A percentile compares a stretch with the other conserved stretches of the same genome.
Conservation (phyloP, 2,113 vertebrate species). For the Burhinus bistriatus region DNA sequence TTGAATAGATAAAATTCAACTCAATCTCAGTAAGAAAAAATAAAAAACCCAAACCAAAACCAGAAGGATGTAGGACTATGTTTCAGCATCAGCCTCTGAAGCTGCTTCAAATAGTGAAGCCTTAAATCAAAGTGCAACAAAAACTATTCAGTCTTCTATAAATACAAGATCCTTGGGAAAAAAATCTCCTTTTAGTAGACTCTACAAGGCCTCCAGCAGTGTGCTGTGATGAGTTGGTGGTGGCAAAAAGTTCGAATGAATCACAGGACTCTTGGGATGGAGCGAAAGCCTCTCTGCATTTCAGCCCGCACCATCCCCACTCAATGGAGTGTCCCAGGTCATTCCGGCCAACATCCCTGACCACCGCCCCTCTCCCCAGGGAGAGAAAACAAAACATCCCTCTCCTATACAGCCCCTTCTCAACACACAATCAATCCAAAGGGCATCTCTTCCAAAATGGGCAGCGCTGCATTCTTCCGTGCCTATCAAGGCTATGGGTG, state of each 20-base stretch:
- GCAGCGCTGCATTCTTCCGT: neutral
- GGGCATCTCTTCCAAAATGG: fast-evolving
- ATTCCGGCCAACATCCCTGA: neutral
- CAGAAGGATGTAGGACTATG: neutral
- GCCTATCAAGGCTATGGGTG: neutral
- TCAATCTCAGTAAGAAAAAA: neutral
- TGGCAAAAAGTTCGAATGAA: neutral
- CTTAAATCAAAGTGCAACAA: neutral
- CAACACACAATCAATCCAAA: neutral
- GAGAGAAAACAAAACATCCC: neutral
- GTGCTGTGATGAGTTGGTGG: neutral
- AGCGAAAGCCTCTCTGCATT: neutral
- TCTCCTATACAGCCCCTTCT: neutral
- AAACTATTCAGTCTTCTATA: neutral
- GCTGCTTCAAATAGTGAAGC: neutral
- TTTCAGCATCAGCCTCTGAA: neutral
- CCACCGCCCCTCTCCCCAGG: neutral
- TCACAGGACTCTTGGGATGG: neutral
- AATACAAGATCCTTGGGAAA: neutral
- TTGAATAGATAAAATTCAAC: neutral
- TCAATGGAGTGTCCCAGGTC: neutral
- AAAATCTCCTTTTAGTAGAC: neutral
- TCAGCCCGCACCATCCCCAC: neutral
- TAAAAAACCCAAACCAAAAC: neutral
- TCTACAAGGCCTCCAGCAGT: neutral